Base-by-base conservation (phyloP, 2,113 vertebrate genomes). In the Ciconia maguari region DNA sequence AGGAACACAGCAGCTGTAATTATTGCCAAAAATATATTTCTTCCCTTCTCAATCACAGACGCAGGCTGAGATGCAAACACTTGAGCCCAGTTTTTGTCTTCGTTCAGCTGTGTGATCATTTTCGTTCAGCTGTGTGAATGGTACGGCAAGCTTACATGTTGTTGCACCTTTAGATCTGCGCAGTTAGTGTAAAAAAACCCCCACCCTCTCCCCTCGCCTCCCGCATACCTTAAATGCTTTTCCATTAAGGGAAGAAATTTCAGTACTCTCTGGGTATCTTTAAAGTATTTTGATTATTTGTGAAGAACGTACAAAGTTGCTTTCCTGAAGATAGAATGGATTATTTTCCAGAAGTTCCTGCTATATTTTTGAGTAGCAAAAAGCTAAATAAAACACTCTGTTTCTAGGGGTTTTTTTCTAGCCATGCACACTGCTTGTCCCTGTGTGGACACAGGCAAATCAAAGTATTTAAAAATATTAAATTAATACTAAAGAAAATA, bases 111-210 rank as follows among this genome's bases (percentile, higher is more conserved):
- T 38, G 38, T 38, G 38, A 7, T 46, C 32, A 13, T 34, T 77
- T 60, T 36, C 4, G 4, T 9, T 69, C 27, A 34, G 36, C 64
- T 16, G 3, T 18, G 8, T 22, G 51, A 52, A 5, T 4, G 30
- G 41, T 7, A 4, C 1, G 4, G 41, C 18, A 34, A 19, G 27
- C 32, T 60, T 34, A 16, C 1, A 0, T 7, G 8, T 14, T 44
- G 57, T 24, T 20, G 16, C n/a, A 42, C 30, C 38, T 77, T 27
- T 32, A 54, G 51, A 17, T 42, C 27, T 62, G 30, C 0, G 0
- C 32, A 8, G 30, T 22, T 13, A 41, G 34, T 2, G 1, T 44
- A 32, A 42, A 58, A 68, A 44, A 41, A 6, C 2, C 6, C 7
- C 36, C 36, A 4, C 21, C 27, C 41, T 12, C 13, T 11, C 12